Base-by-base conservation (phyloP, 2,888 invertebrate genomes). In the Cerastis rubricosa region DNA sequence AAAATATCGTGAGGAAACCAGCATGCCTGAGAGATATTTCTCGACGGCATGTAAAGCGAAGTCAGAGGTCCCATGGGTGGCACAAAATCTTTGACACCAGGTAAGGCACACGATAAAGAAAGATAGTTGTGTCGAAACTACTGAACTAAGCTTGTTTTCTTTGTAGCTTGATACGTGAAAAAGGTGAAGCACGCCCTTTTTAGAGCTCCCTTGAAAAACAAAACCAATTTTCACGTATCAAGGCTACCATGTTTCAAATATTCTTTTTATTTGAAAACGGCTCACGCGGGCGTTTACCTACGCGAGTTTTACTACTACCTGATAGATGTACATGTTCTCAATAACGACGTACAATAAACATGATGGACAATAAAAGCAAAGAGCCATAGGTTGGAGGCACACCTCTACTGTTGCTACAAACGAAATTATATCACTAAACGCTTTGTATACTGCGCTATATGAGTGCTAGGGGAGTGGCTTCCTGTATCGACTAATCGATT, bases 361-460 rank as follows among this genome's bases (percentile, higher is more conserved):
- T 65, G 64, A 71, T 67, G 17, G 71, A 74, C 66, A 78, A 87
- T 85, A 80, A 81, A 80, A 76, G 59, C 74, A 63, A 85, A 78
- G 73, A 76, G 78, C 75, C 19, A 77, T 85, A 80, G 63, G 86
- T 74, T 76, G 77, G 84, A 69, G 74, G 59, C 80, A 61, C 81
- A 81, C 86, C 89, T 87, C 54, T 57, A 73, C 74, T 85, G 59
- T 70, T 68, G 84, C 69, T 83, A 81, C 83, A 77, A 89, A 84
- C 82, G 77, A 83, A 86, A 89, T 87, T 82, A 87, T 85, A 84
- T 87, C 70, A 82, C 85, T 87, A 82, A 86, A 82, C 78, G 82
- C 63, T 87, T 72, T 85, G 81, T 85, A 76, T 69, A 81, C 69
- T 63, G 66, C 71, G 81, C 83, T 82, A 80, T 75, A 81, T 74